These are phyloP conservation scores for Tenodera sinensis DNA, from an alignment of 2,888 invertebrate genomes.

Conservation along the genomic window DNA sequence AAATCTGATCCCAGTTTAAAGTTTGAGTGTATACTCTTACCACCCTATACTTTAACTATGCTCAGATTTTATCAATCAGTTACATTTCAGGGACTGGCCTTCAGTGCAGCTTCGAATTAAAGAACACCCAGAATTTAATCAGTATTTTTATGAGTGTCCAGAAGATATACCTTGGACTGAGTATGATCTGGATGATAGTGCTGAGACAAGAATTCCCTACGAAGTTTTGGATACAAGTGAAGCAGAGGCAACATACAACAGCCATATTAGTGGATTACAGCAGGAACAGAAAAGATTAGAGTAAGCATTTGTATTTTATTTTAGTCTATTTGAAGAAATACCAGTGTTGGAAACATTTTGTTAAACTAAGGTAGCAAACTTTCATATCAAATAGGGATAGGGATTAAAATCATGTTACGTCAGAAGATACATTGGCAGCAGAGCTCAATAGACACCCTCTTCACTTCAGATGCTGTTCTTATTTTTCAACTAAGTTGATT, in stretches of 20 bases:
- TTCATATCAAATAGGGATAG: too few relatives aligned
- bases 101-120: slow-evolving; percentile 81
- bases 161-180: slow-evolving; percentile 76
- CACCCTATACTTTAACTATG: too few relatives aligned
- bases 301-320: slow-evolving; percentile 55
- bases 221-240: slow-evolving; percentile 88
- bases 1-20: too few relatives aligned
- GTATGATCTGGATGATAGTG: slow-evolving; percentile 57
- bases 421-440: too few relatives aligned
- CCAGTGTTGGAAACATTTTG: neutral
- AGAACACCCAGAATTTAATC: slow-evolving; percentile 88
- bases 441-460: too few relatives aligned
- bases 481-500: too few relatives aligned
- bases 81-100: slow-evolving; percentile 75
- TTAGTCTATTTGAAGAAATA: neutral
- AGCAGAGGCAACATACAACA: slow-evolving; percentile 88
- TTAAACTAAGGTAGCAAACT: too few relatives aligned
- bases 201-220: slow-evolving; percentile 81
- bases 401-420: too few relatives aligned
- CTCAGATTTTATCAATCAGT: neutral
- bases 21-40: too few relatives aligned
- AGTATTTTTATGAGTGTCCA: slow-evolving; percentile 84
- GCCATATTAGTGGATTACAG: slow-evolving; percentile 85
- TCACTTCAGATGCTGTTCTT: too few relatives aligned
- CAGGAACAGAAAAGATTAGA: slow-evolving; percentile 89